Evolutionary conservation across 1,140 invertebrate genomes (phyloP).

Genomic region (Geopemphigus sp.): DNA sequence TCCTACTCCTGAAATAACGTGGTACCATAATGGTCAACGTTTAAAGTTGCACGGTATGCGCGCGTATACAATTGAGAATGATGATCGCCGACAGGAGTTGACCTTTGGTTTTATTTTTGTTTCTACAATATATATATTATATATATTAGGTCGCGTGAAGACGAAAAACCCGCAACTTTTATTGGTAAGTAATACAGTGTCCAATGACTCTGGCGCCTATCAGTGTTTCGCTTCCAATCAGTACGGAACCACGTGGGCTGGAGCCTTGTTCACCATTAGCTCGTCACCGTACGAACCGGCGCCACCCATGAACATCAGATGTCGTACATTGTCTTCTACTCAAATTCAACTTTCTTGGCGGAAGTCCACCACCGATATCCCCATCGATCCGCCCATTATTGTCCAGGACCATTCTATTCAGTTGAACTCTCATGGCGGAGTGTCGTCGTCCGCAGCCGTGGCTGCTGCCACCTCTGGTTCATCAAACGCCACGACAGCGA

Average conservation of each 20-base stretch:
- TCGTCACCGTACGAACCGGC: conserved; percentile 60
- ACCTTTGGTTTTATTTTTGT: not conserved
- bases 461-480: not conserved
- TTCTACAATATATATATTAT: not conserved
- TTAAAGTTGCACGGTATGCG: conserved; percentile 62
- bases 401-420: conserved; percentile 13
- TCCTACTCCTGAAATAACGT: conserved; percentile 65
- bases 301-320: conserved; percentile 62
- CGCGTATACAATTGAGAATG: too few species aligned
- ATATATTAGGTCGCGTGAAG: conserved; percentile 59
- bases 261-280: conserved; percentile 61
- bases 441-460: not conserved
- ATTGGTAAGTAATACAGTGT: conserved; percentile 66
- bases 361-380: conserved; percentile 55
- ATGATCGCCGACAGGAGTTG: too few species aligned
- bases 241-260: conserved; percentile 65
- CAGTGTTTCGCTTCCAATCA: conserved; percentile 73
- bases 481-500: not conserved
- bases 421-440: conserved; percentile 1
- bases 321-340: conserved; percentile 59
- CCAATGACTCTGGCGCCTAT: conserved; percentile 70
- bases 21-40: conserved; percentile 69
- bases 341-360: conserved; percentile 63
- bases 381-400: conserved; percentile 54
- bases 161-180: conserved; percentile 59